A percentile compares a stretch with the other conserved stretches of the same genome.
phyloP scores from a whole-genome alignment of 2,797 vertebrate species.

The Phataginus tetradactyla region DNA sequence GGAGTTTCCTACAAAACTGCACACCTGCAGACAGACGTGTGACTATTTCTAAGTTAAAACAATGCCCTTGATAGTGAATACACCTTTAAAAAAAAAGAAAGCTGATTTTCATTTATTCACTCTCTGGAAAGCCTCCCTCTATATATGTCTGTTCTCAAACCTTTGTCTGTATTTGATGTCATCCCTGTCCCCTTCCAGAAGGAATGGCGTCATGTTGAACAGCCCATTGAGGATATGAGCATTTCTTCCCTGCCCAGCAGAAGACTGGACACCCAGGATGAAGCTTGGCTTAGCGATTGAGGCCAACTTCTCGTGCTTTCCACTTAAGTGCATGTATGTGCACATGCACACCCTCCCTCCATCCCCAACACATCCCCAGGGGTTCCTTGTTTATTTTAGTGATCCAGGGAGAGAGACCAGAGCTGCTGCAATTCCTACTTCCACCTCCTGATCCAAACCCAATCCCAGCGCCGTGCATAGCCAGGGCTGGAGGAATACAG shows the following conservation, averaged over 20 bases:
- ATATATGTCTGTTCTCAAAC: neutral
- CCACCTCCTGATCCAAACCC: neutral
- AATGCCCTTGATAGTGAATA: neutral
- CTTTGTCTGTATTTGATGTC: neutral
- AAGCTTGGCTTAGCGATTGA: neutral
- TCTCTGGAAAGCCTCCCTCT: neutral
- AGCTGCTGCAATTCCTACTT: neutral
- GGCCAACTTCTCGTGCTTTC: neutral
- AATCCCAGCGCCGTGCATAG: neutral
- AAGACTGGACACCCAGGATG: neutral
- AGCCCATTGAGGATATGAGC: neutral
- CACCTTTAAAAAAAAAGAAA: neutral
- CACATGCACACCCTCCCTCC: too few relatives aligned
- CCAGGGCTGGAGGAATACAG: neutral
- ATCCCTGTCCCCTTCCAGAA: neutral
- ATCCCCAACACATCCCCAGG: neutral
- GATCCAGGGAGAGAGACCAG: neutral
- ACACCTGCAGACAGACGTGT: neutral
- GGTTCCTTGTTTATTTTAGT: neutral
- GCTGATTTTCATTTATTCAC: neutral
- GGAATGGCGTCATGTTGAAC: neutral
- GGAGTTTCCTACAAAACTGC: neutral
- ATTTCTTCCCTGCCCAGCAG: neutral
- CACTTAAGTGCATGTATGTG: neutral
- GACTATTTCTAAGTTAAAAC: slow-evolving; percentile 1